These are phyloP conservation scores for Daboia siamensis DNA, from an alignment of 2,113 vertebrate species.

Conservation along the genomic window DNA sequence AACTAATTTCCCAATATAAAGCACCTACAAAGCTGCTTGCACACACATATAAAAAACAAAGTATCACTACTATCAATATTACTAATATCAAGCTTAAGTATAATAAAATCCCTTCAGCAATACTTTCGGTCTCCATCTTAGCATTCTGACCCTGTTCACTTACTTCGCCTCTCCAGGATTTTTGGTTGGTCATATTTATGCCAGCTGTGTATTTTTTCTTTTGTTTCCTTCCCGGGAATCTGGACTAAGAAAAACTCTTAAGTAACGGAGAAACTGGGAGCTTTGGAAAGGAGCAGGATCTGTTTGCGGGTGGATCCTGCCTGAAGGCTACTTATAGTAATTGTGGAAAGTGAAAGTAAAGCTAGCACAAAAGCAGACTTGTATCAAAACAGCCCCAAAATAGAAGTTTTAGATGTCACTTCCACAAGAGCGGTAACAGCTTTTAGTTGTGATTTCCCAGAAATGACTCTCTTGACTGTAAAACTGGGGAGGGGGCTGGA, in stretches of 20 bases:
- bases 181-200: background rate
- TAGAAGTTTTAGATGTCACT: too few relatives aligned
- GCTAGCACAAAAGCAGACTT: background rate
- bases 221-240: too few relatives aligned
- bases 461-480: background rate
- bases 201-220: background rate
- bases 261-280: background rate
- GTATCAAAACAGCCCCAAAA: too few relatives aligned
- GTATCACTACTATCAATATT: too few relatives aligned
- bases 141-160: background rate
- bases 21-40: too few relatives aligned
- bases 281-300: background rate
- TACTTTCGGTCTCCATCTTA: background rate
- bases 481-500: too few relatives aligned
- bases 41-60: too few relatives aligned
- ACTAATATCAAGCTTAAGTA: too few relatives aligned
- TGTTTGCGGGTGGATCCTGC: too few relatives aligned
- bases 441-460: background rate
- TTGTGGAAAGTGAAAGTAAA: background rate
- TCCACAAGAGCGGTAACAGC: accelerated
- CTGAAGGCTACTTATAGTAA: too few relatives aligned
- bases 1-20: too few relatives aligned
- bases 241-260: background rate
- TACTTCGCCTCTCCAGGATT: background rate
- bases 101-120: background rate